Base-by-base conservation (phyloP, 2,113 vertebrate species). In the Glaucomys volans region DNA sequence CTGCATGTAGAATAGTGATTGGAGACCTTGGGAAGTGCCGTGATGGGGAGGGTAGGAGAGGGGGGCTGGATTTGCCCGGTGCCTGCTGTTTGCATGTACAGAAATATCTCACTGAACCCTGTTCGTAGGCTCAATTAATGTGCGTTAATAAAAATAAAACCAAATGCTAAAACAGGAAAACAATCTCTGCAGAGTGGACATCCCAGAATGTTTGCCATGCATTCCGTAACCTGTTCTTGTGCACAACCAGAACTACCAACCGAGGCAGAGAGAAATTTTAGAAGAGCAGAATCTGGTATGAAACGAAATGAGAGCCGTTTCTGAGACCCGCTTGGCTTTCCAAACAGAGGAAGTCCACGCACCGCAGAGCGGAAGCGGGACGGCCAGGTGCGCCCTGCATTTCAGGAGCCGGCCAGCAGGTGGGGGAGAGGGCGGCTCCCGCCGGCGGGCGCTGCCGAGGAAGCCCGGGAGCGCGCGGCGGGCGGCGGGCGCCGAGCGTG, bases 381-480 rank as follows among this genome's bases (percentile, higher is more conserved):
- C 13, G 67, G 28, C 95, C 97, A 95, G 91, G 97, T 95, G 77
- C 37, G 79, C 94, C 95, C 96, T 98, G 98, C 98, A 97, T 87
- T 98, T 98, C 96, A 84, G 97, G 95, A 96, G 97, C 74, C 97
- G 92, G 97, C 98, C 98, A 97, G 98, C 98, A 98, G 98, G 98
- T 98, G 98, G 98, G 92, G 96, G 98, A 97, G 86, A 98, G 87
- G 91, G 93, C 2, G 84, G 35, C 24, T 90, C 47, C 37, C 64
- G 28, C 1, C n/a, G n/a, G n/a, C n/a, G n/a, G 10, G 26, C 54
- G 54, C 54, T 57, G 54, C 54, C 79, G 83, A 97, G 74, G 86
- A 95, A 35, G 3, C 1, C 54, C 20, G 54, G 5, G 17, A 54
- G 54, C 54, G 52, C 52, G 4, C 44, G 44, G 44, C 44, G 18